These are phyloP conservation scores for Pogonognathellus flavescens DNA, from an alignment of 1,140 invertebrate genomes.

Conservation along the genomic window DNA sequence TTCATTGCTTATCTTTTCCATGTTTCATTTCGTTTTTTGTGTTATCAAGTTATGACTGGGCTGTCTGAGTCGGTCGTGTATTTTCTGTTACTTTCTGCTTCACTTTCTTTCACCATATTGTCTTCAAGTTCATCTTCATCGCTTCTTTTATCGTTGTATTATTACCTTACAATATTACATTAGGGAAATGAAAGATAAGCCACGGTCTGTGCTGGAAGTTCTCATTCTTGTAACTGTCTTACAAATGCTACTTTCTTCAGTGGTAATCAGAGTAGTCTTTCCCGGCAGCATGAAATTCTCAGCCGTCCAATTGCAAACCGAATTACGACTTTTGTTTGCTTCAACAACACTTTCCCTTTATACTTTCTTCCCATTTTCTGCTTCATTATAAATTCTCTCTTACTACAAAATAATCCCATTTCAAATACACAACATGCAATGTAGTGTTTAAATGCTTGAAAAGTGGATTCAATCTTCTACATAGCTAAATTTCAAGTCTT, in stretches of 20 bases:
- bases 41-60: too few relatives aligned
- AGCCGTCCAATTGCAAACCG: background rate
- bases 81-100: background rate
- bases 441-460: too few relatives aligned
- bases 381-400: background rate
- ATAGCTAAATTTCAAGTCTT: too few relatives aligned
- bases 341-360: background rate
- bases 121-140: background rate
- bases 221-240: background rate
- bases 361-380: background rate
- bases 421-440: background rate
- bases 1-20: too few relatives aligned
- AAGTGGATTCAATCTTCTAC: too few relatives aligned
- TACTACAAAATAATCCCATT: background rate
- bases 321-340: constrained; percentile 5
- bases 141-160: background rate
- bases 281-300: background rate
- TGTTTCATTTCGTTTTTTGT: too few relatives aligned
- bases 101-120: background rate
- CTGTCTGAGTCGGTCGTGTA: too few relatives aligned
- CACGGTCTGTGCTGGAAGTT: background rate
- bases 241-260: too few relatives aligned
- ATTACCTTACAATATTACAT: constrained; percentile 14
- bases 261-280: background rate
- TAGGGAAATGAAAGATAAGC: background rate